Conservation (phyloP, 2,113 vertebrate species). For the Vidua macroura region DNA sequence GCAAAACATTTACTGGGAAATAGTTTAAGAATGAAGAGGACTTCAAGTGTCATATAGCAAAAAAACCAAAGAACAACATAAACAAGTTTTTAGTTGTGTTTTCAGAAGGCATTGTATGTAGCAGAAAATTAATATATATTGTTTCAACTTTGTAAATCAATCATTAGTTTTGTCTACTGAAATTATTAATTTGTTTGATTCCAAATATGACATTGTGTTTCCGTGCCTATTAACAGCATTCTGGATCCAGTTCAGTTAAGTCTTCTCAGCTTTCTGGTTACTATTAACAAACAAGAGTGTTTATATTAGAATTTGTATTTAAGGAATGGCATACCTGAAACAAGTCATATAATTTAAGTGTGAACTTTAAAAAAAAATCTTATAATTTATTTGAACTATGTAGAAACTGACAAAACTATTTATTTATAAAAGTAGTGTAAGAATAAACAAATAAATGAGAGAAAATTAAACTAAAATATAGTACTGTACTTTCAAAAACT, state of each 20-base stretch:
- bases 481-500: background rate
- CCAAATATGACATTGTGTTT: background rate
- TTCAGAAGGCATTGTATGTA: background rate
- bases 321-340: background rate
- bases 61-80: background rate
- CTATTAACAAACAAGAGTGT: background rate
- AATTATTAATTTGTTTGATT: background rate
- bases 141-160: background rate
- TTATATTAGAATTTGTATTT: background rate
- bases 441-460: background rate
- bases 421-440: background rate
- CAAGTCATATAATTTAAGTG: background rate
- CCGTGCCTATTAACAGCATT: background rate
- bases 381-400: background rate
- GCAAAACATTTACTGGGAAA: background rate
- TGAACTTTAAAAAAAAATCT: background rate
- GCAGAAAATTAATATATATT: background rate
- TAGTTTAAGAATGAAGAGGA: background rate
- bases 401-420: background rate
- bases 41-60: background rate
- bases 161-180: background rate
- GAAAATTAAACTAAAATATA: background rate
- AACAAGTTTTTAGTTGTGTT: background rate
- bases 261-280: background rate
- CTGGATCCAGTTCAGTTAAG: background rate